phyloP scores from a whole-genome alignment of 37 sponge, comb jelly and placozoan species.

The Theonella swinhoei region DNA sequence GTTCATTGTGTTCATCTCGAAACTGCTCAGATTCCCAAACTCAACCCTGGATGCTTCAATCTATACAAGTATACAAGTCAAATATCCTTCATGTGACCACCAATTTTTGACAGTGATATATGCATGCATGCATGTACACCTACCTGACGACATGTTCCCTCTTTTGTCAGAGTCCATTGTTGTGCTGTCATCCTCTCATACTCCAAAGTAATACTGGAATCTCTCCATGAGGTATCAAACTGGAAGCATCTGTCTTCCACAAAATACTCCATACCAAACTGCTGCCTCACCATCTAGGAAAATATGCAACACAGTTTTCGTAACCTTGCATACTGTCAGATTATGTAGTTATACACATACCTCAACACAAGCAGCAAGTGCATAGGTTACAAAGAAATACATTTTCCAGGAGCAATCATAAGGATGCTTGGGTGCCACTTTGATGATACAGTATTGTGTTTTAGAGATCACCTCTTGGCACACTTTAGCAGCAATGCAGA shows the following conservation, averaged over 20 bases:
- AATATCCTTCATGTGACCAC: no score
- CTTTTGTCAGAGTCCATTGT: neutral
- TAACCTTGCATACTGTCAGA: neutral
- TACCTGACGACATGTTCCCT: no score
- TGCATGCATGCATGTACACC: no score
- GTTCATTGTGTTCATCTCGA: neutral
- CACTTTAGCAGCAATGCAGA: neutral
- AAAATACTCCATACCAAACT: neutral
- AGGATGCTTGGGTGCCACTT: neutral
- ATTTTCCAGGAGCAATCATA: neutral
- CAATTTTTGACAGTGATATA: no score
- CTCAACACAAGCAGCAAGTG: neutral
- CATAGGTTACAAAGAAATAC: neutral
- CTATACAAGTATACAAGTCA: no score
- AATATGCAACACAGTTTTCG: neutral
- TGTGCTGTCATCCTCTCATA: neutral
- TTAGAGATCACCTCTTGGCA: neutral
- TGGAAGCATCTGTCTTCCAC: neutral
- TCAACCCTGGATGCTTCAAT: neutral
- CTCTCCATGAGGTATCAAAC: neutral
- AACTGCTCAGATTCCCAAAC: neutral
- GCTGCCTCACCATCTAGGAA: neutral
- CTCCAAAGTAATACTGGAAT: neutral
- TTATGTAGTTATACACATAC: neutral
- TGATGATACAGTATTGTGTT: neutral